Evolutionary conservation across 2,888 invertebrate genomes (phyloP).

Genomic region (Tachina lurida): DNA sequence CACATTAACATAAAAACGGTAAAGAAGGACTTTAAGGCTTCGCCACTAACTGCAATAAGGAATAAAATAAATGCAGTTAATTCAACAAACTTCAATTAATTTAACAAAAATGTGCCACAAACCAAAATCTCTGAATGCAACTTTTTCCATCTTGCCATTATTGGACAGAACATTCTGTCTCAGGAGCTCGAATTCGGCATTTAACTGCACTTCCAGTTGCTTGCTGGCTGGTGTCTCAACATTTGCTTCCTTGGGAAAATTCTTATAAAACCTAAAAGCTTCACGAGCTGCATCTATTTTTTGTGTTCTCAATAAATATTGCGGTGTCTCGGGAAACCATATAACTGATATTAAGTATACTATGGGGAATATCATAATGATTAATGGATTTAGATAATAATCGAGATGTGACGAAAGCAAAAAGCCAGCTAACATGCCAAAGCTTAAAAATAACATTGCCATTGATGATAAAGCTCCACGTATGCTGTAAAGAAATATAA

Average conservation of each 20-base stretch:
- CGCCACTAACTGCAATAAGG: slow-evolving; percentile 74
- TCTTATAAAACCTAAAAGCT: slow-evolving; percentile 79
- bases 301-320: slow-evolving; percentile 75
- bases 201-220: slow-evolving; percentile 70
- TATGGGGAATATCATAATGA: slow-evolving; percentile 77
- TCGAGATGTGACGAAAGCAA: slow-evolving; percentile 78
- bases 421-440: slow-evolving; percentile 79
- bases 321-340: slow-evolving; percentile 80
- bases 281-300: slow-evolving; percentile 75
- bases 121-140: slow-evolving; percentile 75
- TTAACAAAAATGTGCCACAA: background rate
- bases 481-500: slow-evolving; percentile 73
- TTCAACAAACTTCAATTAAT: background rate
- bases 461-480: slow-evolving; percentile 80
- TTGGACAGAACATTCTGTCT: slow-evolving; percentile 47
- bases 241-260: slow-evolving; percentile 72
- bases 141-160: slow-evolving; percentile 51
- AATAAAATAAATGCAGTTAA: background rate
- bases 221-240: slow-evolving; percentile 72
- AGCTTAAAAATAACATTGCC: slow-evolving; percentile 78
- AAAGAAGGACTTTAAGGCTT: slow-evolving; percentile 76
- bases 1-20: slow-evolving; percentile 74
- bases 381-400: slow-evolving; percentile 78
- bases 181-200: slow-evolving; percentile 64
- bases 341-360: slow-evolving; percentile 75